Evolutionary conservation across 2,113 vertebrate genomes (phyloP), one percentile per base, ranked within the genome.

Genomic region (Eulacestoma nigropectus): DNA sequence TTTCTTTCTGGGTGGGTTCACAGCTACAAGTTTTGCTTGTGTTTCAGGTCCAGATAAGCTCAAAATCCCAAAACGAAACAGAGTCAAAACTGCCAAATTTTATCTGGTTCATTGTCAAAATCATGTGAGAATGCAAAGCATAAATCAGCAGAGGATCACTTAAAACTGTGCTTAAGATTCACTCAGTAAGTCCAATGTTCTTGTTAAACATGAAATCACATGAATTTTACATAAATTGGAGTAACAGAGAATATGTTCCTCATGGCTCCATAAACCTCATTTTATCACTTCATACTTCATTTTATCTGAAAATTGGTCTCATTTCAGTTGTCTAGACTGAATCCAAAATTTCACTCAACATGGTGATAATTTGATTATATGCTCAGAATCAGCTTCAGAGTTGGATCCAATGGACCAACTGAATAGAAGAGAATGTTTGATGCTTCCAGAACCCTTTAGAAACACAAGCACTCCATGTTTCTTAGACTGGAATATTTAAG

Each of bases 51-150:
- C 81, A 97, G 89, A 95, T 62, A 95, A 93, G n/a, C 55, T 92
- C 63, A 93, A 95, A 93, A 95, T 89, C 63, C 88, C 56, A 52
- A 92, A 92, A 85, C 44, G 22, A 92, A 92, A 74, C 35, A 52
- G 11, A 59, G 68, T 56, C 53, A 94, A 86, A 94, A 70, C 47
- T 82, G 92, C 94, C 92, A 96, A 90, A 72, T 70, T 91, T 93
- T 90, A 75, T 96, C 90, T 93, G 62, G 42, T 96, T 87, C 39
- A 35, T 68, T 77, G 78, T 94, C 89, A 95, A 94, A 96, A 95
- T 90, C 57, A 90, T 80, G 65, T 84, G 84, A 96, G 68, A 95
- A 90, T 77, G 56, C 44, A 87, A 92, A 91, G 46, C 62, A 82
- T 91, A 93, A 93, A 94, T 93, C 90, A 92, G 60, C 81, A 78